Evolutionary conservation across 2,888 invertebrate genomes (phyloP).

Genomic region (Cerceris ruficornis): DNA sequence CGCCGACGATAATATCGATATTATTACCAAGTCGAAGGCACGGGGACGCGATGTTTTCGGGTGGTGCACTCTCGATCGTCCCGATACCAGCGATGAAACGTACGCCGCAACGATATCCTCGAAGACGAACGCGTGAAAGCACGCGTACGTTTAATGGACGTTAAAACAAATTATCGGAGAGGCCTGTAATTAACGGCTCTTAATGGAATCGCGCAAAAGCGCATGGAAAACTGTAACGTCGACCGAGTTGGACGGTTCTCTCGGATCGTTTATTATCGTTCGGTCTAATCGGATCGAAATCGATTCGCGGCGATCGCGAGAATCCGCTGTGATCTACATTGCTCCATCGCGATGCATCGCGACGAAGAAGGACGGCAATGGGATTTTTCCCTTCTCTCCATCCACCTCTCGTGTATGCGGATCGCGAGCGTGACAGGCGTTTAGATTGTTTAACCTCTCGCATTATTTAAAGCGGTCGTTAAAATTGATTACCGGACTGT

Average conservation of each 20-base stretch:
- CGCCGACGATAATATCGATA: conserved; percentile 66
- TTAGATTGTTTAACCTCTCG: conserved; percentile 41
- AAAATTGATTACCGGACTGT: conserved; percentile 59
- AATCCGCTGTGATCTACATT: conserved; percentile 43
- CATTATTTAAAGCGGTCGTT: conserved; percentile 56
- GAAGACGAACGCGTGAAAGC: conserved; percentile 59
- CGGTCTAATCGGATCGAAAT: conserved; percentile 16
- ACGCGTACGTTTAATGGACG: conserved; percentile 47
- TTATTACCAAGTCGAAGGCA: conserved; percentile 51
- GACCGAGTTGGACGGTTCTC: conserved; percentile 38
- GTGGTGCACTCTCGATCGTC: conserved; percentile 28
- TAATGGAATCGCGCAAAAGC: conserved; percentile 37
- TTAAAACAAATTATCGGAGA: conserved; percentile 55
- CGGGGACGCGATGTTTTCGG: conserved; percentile 38
- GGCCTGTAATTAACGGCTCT: conserved; percentile 42
- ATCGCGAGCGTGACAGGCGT: conserved; percentile 19
- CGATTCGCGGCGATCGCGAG: background rate
- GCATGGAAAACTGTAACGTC: conserved; percentile 55
- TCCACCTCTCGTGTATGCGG: background rate
- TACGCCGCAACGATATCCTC: conserved; percentile 41
- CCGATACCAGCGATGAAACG: conserved; percentile 55
- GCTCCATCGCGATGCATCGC: background rate
- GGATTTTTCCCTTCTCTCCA: conserved; percentile 20
- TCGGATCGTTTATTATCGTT: conserved; percentile 22
- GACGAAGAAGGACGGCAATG: background rate